Evolutionary conservation across 2,113 vertebrate species (phyloP).

Genomic region (Pygoscelis adeliae): DNA sequence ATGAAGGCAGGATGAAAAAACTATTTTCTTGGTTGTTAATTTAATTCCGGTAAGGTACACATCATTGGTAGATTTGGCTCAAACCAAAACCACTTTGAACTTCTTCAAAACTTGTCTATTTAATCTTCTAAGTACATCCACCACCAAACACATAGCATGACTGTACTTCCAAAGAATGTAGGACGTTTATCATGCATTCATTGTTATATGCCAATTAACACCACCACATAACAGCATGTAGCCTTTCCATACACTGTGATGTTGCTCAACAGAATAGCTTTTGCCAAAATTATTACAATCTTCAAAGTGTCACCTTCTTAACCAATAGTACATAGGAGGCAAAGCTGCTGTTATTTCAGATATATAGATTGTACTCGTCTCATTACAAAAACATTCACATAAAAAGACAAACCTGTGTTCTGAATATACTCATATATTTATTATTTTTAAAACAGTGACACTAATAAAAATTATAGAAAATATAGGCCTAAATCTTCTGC

Average conservation of each 20-base stretch:
- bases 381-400: background rate
- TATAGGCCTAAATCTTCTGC: background rate
- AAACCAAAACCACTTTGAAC: slow-evolving; percentile 25
- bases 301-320: background rate
- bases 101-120: slow-evolving; percentile 10
- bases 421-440: background rate
- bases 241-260: background rate
- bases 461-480: background rate
- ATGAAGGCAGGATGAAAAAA: background rate
- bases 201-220: slow-evolving; percentile 19
- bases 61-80: background rate
- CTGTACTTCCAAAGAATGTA: background rate
- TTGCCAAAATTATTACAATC: background rate
- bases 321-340: background rate
- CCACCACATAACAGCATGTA: background rate
- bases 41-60: background rate
- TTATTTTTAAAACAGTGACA: background rate
- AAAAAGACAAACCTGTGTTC: background rate
- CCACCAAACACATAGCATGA: background rate
- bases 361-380: background rate
- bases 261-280: background rate
- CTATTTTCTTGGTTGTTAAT: background rate
- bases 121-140: background rate
- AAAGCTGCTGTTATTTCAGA: background rate
- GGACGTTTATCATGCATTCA: background rate